Base-by-base conservation (phyloP, 2,797 vertebrate genomes). In the Anisognathus igniventris region DNA sequence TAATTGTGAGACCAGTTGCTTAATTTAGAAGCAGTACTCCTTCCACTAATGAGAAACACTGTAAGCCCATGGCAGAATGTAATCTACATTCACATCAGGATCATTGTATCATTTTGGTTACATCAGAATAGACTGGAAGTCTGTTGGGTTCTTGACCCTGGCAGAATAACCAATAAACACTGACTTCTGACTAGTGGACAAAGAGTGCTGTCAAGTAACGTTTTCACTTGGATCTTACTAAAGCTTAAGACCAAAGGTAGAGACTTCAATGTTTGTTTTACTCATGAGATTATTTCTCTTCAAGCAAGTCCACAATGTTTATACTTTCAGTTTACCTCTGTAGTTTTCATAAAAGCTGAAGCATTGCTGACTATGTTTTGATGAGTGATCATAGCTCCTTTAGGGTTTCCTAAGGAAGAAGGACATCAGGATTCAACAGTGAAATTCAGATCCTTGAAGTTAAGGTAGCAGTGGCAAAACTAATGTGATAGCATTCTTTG, bases 331-430 rank as follows among this genome's bases (percentile, higher is more conserved):
- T 58, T 98, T 98, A 98, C 98, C 98, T 98, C 97, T 51, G 98
- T 98, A 19, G 94, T 31, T 97, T 98, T 98, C 91, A 98, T 44
- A 95, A 98, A 98, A 40, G 96, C 98, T 70, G 98, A 97, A 92
- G 94, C 81, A 86, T 98, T 98, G 95, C 98, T 97, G 94, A 98
- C 96, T 92, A 98, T 42, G 58, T 98, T 98, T 95, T 58, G 88
- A 92, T 98, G 98, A 62, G 98, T 97, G 92, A 98, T 90, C 97
- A 98, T 88, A 50, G 98, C 98, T 94, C 98, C 98, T 97, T 98
- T 98, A 71, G 98, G 98, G 54, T 98, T 97, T 96, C 98, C 98
- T 98, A 91, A 47, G 61, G 72, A 94, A 93, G 30, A 97, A 96
- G 61, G 61, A 92, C 42, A 86, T 68, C 50, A 91, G 28, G 37